Evolutionary conservation across 2,888 invertebrate species (phyloP).

Genomic region (Ophioninae sp.): DNA sequence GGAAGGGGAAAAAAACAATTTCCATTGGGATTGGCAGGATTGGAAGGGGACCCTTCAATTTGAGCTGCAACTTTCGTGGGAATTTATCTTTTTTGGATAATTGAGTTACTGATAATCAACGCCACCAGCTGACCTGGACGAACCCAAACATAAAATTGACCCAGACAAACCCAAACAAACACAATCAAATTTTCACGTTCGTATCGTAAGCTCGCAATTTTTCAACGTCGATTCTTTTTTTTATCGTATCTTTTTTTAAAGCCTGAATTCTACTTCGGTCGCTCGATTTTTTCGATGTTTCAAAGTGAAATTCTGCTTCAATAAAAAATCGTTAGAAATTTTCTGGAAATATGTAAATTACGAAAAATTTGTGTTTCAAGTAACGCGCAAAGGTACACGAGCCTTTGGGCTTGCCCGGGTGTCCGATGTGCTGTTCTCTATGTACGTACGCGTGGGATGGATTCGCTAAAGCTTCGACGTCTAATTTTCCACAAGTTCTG

Average conservation of each 20-base stretch:
- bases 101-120: background rate
- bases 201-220: background rate
- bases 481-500: background rate
- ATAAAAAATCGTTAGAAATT: background rate
- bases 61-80: background rate
- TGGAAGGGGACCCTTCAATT: background rate
- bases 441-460: background rate
- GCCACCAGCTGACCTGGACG: background rate
- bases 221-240: no score
- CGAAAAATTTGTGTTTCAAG: background rate
- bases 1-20: background rate
- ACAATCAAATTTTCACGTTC: background rate
- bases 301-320: no score
- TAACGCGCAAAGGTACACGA: background rate
- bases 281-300: no score
- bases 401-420: background rate
- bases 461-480: background rate
- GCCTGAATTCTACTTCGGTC: no score
- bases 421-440: background rate
- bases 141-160: background rate
- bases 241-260: no score
- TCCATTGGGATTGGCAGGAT: background rate
- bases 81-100: background rate
- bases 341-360: background rate
- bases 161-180: background rate